Base-by-base conservation (phyloP, 2,113 vertebrate species). In the Microcebus tavaratra region DNA sequence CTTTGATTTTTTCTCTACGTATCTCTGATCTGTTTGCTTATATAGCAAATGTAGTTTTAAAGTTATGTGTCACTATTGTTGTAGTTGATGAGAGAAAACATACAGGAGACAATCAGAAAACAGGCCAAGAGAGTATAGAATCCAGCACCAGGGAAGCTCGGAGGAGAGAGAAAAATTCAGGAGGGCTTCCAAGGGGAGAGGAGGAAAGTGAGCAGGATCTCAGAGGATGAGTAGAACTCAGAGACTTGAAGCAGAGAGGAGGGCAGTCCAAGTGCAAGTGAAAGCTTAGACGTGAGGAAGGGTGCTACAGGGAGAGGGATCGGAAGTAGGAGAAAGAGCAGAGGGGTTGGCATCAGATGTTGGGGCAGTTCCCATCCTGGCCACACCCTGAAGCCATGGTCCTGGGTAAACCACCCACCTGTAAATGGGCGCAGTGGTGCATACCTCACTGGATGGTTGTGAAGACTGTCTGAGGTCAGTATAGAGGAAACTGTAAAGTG, bases 151-250 rank as follows among this genome's bases (percentile, higher is more conserved):
- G 90, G 57, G 61, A 80, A 53, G 48, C 15, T 79, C 13, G 0
- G n/a, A 90, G 61, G 73, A 86, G 59, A 85, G 31, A 76, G 20
- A 39, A 39, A 70, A 53, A 85, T 39, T 45, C 70, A 83, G 81
- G 89, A 90, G 42, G 76, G 15, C 63, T 90, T 96, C 81, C 45
- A 48, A 82, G 82, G 93, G 65, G 67, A 89, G 63, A 89, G 63
- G 31, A 72, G 20, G 84, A 50, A 48, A 72, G 21, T 7, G 8
- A 29, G 20, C 42, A 67, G n/a, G 57, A 25, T 67, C 39, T 82
- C 63, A 53, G 70, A 72, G 55, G 31, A 59, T 61, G 70, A 75
- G 68, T 8, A 36, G 91, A 59, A 31, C 5, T 45, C 36, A 21
- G 75, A 78, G 79, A 65, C 36, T 65, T 59, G 39, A n/a, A 82